Conservation (phyloP, 2,113 vertebrate genomes). For the Hemiscyllium ocellatum region DNA sequence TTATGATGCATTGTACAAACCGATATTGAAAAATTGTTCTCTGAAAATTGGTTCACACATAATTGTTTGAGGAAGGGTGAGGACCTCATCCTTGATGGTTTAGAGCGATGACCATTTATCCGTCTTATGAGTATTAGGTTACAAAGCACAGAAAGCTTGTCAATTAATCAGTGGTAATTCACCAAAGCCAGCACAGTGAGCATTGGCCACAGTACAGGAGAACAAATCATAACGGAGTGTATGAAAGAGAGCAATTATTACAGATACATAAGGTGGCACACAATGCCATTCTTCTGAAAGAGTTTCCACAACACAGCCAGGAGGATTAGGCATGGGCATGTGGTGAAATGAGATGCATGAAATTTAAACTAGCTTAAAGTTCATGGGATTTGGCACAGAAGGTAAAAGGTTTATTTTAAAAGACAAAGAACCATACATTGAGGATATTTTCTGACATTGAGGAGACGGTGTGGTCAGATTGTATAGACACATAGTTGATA, state of each 20-base stretch:
- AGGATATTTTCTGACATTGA: background rate
- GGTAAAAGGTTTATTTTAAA: background rate
- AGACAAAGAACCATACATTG: background rate
- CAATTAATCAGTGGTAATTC: background rate
- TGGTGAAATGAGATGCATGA: background rate
- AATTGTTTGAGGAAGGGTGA: background rate
- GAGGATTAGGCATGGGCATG: background rate
- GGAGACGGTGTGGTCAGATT: background rate
- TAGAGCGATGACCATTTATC: background rate
- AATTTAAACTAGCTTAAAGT: background rate
- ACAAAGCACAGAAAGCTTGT: too few species aligned
- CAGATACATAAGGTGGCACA: background rate
- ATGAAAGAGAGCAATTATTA: background rate
- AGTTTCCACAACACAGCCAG: background rate
- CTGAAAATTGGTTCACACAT: background rate
- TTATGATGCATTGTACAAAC: background rate
- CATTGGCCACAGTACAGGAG: too few species aligned
- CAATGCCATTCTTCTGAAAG: background rate
- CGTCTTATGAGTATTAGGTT: too few species aligned
- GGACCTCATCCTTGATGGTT: background rate
- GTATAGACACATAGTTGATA: background rate
- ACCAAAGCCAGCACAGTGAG: background rate
- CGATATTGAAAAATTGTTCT: background rate
- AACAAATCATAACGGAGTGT: background rate
- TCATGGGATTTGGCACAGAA: background rate